Evolutionary conservation across 92 coral and sea anemone genomes (phyloP), one percentile per base, ranked within the genome.

Genomic region (Ricordea florida): DNA sequence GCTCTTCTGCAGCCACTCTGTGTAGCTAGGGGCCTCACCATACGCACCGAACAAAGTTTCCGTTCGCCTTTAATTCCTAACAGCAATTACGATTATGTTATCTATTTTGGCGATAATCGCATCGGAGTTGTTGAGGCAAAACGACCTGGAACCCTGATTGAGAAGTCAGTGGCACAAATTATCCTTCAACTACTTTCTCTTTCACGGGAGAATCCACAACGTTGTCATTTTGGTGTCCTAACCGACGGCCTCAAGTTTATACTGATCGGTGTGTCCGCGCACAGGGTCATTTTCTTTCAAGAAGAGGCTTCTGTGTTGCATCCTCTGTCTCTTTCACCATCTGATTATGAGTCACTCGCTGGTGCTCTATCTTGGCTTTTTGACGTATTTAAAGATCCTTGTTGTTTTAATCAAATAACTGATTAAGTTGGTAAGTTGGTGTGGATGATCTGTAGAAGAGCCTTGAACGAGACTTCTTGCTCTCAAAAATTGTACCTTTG

Each of bases 51-150:
- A 58, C 42, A 26, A 22, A 31, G 29, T 26, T 0, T 72, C 16
- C 55, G 29, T n/a, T 40, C 22, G n/a, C 2, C 26, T 9, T 2
- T 0, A 0, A 66, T 72, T 57, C 79, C 79, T 6, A 29, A 2
- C 0, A 72, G 42, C 42, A 72, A 20, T 23, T 40, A 10, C 21
- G 79, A 72, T 15, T 72, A 57, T 55, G 44, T 43, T 6, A 27
- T 63, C 10, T 42, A 26, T 28, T 16, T 0, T 25, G 8, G 28
- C 33, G 3, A 9, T 0, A 2, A 63, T 18, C 10, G 10, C 0
- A 26, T 72, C 28, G 79, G 79, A 1, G 31, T 57, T 57, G 57
- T 72, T 35, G 79, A 72, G 43, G 69, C 68, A 11, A 72, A 72
- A 48, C 29, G 45, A 10, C 68, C 37, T 6, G 13, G 21, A 0